Base-by-base conservation (phyloP, 1,140 invertebrate species). In the Drosophila simulans region DNA sequence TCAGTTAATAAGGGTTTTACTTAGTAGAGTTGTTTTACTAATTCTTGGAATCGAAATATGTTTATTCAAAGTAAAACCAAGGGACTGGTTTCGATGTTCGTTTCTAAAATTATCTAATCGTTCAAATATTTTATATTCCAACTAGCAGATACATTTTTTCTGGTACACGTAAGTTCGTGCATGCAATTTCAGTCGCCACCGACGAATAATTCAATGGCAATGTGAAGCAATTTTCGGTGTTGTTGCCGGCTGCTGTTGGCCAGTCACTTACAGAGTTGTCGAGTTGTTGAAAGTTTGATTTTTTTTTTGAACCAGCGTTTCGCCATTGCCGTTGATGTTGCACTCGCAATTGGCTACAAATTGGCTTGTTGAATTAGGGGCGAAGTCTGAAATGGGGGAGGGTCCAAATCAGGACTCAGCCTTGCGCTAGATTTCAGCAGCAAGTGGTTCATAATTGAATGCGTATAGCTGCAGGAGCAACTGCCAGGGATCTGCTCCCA, bases 121-220 rank as follows among this genome's bases (percentile, higher is more conserved):
- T 31, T 10, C 8, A 31, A 31, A 10, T 0, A 31, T 2, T 10
- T 31, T 3, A 31, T 31, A 10, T 31, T 31, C 0, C 7, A 8
- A 8, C 1, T 31, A 31, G 1, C 27, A 8, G 7, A 8, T 3
- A 3, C 0, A 31, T 10, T 31, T 31, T 31, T 31, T 8, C 7
- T 31, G 31, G 31, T 31, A 31, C 31, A 31, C 3, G 31, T 31
- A 31, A 31, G 8, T 10, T 2, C 27, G 27, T 31, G 27, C 78
- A 75, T 62, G 66, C 60, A 78, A 86, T 86, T 86, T 68, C 74
- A 81, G 63, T 80, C 64, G 22, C 35, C 64, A 40, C 46, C 60
- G 58, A 82, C 82, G 69, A 86, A 88, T 86, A 86, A 86, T 86
- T 86, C 82, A 88, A 88, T 86, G 88, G 74, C 83, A 82, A 88